These are phyloP conservation scores for Tetragnatha versicolor DNA, from an alignment of 1,140 invertebrate species.

Conservation along the genomic window DNA sequence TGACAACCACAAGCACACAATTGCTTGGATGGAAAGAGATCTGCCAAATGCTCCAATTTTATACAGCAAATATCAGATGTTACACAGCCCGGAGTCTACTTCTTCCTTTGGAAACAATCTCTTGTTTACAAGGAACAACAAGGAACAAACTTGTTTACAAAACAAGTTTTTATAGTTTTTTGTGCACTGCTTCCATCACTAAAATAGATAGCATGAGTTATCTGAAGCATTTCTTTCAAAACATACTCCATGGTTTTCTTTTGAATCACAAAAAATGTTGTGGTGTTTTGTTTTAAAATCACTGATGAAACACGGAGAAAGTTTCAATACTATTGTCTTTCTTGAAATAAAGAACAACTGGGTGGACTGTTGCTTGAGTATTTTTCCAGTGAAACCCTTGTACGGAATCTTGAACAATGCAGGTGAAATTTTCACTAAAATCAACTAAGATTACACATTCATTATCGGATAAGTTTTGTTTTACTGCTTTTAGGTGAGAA, in stretches of 20 bases:
- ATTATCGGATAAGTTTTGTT: neutral
- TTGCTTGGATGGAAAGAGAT: too few species aligned
- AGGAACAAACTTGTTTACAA: too few species aligned
- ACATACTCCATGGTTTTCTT: neutral
- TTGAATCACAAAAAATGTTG: neutral
- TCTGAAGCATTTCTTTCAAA: neutral
- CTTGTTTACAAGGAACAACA: too few species aligned
- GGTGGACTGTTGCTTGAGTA: neutral
- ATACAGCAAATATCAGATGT: too few species aligned
- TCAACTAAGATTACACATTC: neutral
- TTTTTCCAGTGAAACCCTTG: neutral
- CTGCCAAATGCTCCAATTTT: too few species aligned
- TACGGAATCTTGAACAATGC: neutral
- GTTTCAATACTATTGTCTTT: neutral
- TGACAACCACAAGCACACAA: too few species aligned
- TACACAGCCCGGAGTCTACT: too few species aligned
- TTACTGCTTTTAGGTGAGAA: neutral
- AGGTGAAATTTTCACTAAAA: neutral
- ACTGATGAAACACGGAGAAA: neutral
- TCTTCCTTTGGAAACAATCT: too few species aligned
- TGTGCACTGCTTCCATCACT: neutral
- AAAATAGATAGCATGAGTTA: too few species aligned
- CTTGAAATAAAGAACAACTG: neutral
- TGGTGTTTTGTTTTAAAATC: neutral
- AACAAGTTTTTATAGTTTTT: constrained; percentile 13